Conservation (phyloP, 2,797 vertebrate genomes). For the Scolopax bukidnonensis region DNA sequence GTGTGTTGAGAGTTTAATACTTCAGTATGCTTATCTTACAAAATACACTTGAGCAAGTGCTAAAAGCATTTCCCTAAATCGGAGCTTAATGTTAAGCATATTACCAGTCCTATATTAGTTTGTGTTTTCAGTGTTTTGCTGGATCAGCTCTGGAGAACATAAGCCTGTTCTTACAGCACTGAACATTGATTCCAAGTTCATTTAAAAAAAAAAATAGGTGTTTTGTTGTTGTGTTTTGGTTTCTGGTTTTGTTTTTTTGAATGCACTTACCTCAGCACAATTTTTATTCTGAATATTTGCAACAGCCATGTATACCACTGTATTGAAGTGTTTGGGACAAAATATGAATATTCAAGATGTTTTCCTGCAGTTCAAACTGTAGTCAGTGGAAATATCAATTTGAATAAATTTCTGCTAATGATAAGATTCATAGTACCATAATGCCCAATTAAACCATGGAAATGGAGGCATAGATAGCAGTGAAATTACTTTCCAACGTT, state of each 20-base stretch:
- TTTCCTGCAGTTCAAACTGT: neutral
- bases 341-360: neutral
- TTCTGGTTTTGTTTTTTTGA: no score
- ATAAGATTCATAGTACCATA: neutral
- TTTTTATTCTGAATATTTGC: neutral
- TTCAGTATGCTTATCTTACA: slow-evolving; percentile 5
- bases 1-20: slow-evolving; percentile 14
- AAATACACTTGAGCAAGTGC: slow-evolving; percentile 2
- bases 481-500: neutral
- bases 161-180: neutral
- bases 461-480: neutral
- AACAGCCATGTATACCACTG: neutral
- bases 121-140: slow-evolving; percentile 25
- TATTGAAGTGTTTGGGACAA: neutral
- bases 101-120: slow-evolving; percentile 25
- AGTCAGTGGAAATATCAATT: neutral
- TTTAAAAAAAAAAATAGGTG: neutral
- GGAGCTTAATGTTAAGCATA: slow-evolving; percentile 52
- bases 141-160: neutral
- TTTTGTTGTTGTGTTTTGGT: no score
- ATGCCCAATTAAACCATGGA: neutral
- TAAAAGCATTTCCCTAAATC: slow-evolving; percentile 7
- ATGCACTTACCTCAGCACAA: neutral
- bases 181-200: neutral
- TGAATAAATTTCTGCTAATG: neutral